Evolutionary conservation across 2,797 vertebrate genomes (phyloP).

Genomic region (Florisuga fusca): DNA sequence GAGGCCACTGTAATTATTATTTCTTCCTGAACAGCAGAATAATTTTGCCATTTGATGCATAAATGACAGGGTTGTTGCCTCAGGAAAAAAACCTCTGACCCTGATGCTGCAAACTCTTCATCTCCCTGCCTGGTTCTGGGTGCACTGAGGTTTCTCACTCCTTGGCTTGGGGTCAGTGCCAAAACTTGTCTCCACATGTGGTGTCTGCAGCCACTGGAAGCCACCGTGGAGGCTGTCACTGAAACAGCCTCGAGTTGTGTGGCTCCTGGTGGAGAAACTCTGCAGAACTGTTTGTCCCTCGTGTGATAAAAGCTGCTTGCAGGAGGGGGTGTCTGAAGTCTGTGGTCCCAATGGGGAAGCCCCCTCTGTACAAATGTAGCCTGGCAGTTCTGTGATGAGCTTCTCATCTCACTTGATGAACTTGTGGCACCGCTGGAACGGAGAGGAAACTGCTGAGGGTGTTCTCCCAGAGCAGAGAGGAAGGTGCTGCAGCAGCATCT

Average conservation of each 20-base stretch:
- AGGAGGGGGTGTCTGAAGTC: not conserved
- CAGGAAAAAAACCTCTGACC: not conserved
- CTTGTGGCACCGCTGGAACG: not conserved
- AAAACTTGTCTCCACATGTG: not conserved
- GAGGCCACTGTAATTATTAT: conserved; percentile 40
- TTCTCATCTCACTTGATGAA: not conserved
- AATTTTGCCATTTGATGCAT: conserved; percentile 23
- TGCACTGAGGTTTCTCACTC: not conserved
- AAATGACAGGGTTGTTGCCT: conserved; percentile 26
- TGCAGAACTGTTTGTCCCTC: not conserved
- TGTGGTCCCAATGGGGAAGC: not conserved
- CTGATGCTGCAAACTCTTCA: not conserved
- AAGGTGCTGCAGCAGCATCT: not conserved
- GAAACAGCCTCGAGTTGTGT: not conserved
- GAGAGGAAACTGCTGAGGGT: not conserved
- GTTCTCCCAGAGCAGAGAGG: not conserved
- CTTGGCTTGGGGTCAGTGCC: not conserved
- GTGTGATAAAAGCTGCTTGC: not conserved
- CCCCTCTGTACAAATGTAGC: accelerated
- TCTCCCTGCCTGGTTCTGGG: not conserved
- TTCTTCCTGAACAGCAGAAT: conserved; percentile 19
- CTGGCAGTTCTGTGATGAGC: not conserved
- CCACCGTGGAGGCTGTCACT: not conserved
- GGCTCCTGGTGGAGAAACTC: not conserved
- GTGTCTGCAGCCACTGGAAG: not conserved